phyloP scores from a whole-genome alignment of 2,888 invertebrate species.

The Drosophila eohydei region DNA sequence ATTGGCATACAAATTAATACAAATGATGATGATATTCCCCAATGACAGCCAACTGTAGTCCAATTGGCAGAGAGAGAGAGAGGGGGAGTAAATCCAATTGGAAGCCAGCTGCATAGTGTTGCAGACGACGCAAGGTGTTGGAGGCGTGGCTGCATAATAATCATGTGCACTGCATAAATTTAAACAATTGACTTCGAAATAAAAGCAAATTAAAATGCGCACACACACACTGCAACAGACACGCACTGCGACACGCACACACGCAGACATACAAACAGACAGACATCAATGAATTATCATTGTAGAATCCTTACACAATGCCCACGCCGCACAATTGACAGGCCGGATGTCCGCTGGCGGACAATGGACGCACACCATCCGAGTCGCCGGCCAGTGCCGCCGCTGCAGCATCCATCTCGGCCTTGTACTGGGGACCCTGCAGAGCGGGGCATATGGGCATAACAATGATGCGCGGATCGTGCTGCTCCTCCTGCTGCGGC shows the following conservation, averaged over 20 bases:
- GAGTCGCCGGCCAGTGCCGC: constrained; percentile 73
- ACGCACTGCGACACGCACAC: constrained; percentile 27
- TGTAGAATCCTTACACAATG: constrained; percentile 84
- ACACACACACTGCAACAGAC: constrained; percentile 36
- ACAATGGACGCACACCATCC: constrained; percentile 76
- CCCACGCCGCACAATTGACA: constrained; percentile 84
- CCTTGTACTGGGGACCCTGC: constrained; percentile 82
- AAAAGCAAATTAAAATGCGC: constrained; percentile 77
- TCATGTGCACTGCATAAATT: constrained; percentile 65
- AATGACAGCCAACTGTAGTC: constrained; percentile 24
- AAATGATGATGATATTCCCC: constrained; percentile 66
- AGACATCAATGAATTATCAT: constrained; percentile 66
- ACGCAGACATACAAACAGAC: constrained; percentile 20
- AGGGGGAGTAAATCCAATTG: background rate
- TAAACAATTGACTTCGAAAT: constrained; percentile 76
- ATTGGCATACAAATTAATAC: constrained; percentile 78
- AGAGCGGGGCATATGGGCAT: constrained; percentile 83
- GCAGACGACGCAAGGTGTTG: constrained; percentile 59
- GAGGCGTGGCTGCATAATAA: constrained; percentile 54
- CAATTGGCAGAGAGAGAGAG: background rate
- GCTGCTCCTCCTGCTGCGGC: constrained; percentile 32
- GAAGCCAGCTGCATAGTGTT: constrained; percentile 2
- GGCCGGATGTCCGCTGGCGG: constrained; percentile 83
- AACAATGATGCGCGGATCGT: constrained; percentile 83
- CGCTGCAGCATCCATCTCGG: constrained; percentile 82